Base-by-base conservation (phyloP, 2,113 vertebrate species). In the Papio anubis region DNA sequence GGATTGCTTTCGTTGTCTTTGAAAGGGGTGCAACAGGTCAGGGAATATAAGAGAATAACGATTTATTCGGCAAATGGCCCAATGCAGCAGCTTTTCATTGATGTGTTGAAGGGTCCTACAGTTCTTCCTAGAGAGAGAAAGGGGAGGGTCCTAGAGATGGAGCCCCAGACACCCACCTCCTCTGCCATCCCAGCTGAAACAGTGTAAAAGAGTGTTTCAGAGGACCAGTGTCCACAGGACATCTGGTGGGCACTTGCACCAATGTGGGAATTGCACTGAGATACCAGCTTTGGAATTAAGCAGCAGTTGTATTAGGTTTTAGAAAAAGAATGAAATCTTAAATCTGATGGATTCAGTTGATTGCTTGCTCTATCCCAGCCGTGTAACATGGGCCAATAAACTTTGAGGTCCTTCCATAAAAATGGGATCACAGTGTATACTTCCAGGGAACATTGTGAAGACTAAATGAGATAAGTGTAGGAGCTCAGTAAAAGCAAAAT, bases 111-210 rank as follows among this genome's bases (percentile, higher is more conserved):
- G 38, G 25, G 23, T 11, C 55, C 17, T 9, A 23, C 20, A 38
- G 48, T 45, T 43, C 43, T 27, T 76, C 16, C 68, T 79, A 14
- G 5, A 55, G 55, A 68, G 30, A 82, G 38, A 40, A 45, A 85
- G 18, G 73, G 35, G 27, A 83, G 38, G 14, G 2, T 52, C 38
- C 30, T 43, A 76, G 70, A 68, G 40, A 25, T 23, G n/a, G 2
- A 57, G 18, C 0, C 5, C 32, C 68, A 17, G 40, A 23, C 23
- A 14, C 14, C 9, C 27, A 4, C 11, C 14, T 20, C 17, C 0
- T 52, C 38, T 18, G 2, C 30, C 70, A 18, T 68, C 68, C 25
- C 48, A 52, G 1, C 35, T 23, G 7, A 30, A 73, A 6, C 27
- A 21, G 21, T 7, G 55, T 48, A 13, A 52, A 94, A 81, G 30